Base-by-base conservation (phyloP, 2,113 vertebrate genomes). In the Ailuropoda melanoleuca region DNA sequence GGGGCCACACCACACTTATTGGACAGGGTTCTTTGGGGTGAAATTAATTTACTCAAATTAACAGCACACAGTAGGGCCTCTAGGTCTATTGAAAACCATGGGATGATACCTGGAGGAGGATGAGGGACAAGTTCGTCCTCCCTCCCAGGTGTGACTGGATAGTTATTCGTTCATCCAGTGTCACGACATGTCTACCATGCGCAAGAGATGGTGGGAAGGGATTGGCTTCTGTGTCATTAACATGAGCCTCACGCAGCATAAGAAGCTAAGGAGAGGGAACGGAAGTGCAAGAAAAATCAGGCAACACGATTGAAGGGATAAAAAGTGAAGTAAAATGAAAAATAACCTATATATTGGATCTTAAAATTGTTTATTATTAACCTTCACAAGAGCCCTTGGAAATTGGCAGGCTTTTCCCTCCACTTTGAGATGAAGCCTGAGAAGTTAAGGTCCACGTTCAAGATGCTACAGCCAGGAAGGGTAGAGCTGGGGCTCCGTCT, bases 331-430 rank as follows among this genome's bases (percentile, higher is more conserved):
- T 93, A 80, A 89, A 95, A 80, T 86, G 19, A 62, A 53, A 90
- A 82, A 58, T 43, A 18, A 68, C 15, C 70, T 74, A 46, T 60
- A 4, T 1, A 43, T 92, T 43, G 19, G n/a, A 56, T 56, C 83
- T 93, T 72, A 14, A 89, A 87, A 91, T 56, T 50, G 75, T 96
- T 80, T 75, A 46, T 75, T 85, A 37, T 77, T 94, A 55, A 48
- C 46, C 24, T 31, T 80, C 37, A 46, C 43, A 39, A 23, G 4
- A 89, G 48, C 3, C 31, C 72, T 93, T 88, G 50, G 83, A 64
- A 50, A 66, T 10, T 1, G 62, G 68, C 92, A 83, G 68, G 72
- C 55, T 48, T 34, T 29, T 53, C 43, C 66, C 43, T 64, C 37
- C 48, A 15, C 9, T 14, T 74, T 82, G 94, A 53, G 68, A 66